Evolutionary conservation across 1,140 invertebrate genomes (phyloP).

Genomic region (Eumeta japonica): DNA sequence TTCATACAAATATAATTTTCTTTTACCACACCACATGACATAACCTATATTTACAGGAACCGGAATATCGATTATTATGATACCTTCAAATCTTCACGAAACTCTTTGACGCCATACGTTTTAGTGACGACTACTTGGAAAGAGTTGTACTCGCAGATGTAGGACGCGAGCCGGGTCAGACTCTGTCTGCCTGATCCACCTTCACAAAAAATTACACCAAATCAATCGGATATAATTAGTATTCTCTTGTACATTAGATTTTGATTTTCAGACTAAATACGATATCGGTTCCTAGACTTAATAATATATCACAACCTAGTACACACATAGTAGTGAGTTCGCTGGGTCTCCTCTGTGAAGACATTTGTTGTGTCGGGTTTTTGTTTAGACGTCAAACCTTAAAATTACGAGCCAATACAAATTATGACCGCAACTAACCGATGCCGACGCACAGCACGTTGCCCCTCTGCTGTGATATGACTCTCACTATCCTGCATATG

Average conservation of each 20-base stretch:
- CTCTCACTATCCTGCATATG: slow-evolving; percentile 74
- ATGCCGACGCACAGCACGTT: slow-evolving; percentile 82
- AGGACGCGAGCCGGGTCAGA: slow-evolving; percentile 71
- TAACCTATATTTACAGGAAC: too few relatives aligned
- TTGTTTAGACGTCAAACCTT: too few relatives aligned
- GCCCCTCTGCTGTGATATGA: slow-evolving; percentile 79
- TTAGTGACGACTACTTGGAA: slow-evolving; percentile 80
- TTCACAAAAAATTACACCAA: slow-evolving; percentile 18
- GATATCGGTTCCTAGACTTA: too few relatives aligned
- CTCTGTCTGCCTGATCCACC: slow-evolving; percentile 85
- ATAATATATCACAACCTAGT: too few relatives aligned
- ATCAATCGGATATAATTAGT: neutral
- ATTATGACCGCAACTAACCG: too few relatives aligned
- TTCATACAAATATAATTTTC: slow-evolving; percentile 2
- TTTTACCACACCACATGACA: too few relatives aligned
- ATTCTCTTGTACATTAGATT: neutral
- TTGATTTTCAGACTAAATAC: neutral
- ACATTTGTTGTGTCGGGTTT: too few relatives aligned
- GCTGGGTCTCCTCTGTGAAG: too few relatives aligned
- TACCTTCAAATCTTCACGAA: slow-evolving; percentile 81
- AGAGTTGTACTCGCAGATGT: slow-evolving; percentile 73
- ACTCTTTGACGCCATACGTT: slow-evolving; percentile 73
- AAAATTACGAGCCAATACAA: too few relatives aligned
- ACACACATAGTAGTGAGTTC: too few relatives aligned
- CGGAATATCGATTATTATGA: too few relatives aligned